These are phyloP conservation scores for Epinotia demarniana DNA, from an alignment of 2,888 invertebrate genomes.

Conservation along the genomic window DNA sequence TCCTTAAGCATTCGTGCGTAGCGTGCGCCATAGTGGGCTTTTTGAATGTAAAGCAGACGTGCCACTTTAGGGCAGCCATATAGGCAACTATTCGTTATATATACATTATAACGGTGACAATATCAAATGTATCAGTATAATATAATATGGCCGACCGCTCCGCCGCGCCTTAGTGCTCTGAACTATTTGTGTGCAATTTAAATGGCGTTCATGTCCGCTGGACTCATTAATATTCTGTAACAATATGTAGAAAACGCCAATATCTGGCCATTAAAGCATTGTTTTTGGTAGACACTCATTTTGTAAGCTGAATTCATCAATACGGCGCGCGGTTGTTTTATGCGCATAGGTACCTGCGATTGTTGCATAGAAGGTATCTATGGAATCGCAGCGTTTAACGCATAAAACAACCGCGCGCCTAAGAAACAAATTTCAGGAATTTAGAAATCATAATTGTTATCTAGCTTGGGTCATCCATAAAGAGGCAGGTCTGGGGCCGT, in stretches of 20 bases:
- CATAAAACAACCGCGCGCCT: too few species aligned
- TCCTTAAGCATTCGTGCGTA: too few species aligned
- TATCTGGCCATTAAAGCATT: neutral
- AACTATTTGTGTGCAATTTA: constrained; percentile 75
- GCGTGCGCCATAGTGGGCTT: neutral
- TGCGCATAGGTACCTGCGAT: too few species aligned
- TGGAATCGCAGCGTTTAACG: too few species aligned
- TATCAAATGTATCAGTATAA: neutral
- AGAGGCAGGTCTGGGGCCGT: too few species aligned
- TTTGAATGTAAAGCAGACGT: neutral
- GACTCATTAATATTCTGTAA: neutral
- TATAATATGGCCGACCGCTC: constrained; percentile 18
- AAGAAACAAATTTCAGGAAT: neutral
- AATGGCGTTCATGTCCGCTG: constrained; percentile 49
- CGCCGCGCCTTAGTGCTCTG: constrained; percentile 49
- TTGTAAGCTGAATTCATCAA: neutral
- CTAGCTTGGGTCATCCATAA: neutral
- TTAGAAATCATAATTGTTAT: neutral
- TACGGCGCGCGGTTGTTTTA: too few species aligned
- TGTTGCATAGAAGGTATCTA: too few species aligned
- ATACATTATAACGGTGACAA: neutral
- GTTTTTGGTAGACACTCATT: neutral
- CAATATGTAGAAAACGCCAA: neutral
- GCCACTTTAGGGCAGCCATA: neutral
- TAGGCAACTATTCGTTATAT: neutral